Base-by-base conservation (phyloP, 2,888 invertebrate genomes). In the Magallana nippona region DNA sequence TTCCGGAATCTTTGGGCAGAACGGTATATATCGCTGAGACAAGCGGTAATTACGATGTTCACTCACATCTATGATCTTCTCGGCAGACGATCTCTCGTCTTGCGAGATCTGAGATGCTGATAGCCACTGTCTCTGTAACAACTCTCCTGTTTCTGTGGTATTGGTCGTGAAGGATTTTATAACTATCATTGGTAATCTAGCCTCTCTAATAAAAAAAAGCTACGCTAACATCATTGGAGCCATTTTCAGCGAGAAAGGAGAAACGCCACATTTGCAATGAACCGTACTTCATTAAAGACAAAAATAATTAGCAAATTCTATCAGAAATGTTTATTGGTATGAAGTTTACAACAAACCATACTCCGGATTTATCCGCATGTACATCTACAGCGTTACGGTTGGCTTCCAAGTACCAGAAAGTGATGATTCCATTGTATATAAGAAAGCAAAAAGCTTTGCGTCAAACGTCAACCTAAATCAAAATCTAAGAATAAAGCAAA, bases 111-210 rank as follows among this genome's bases (percentile, higher is more conserved):
- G 71, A 32, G 32, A 11, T 0, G 71, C 13, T 27, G 71, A 71
- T 71, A 71, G 22, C 19, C 71, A 5, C 13, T 32, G 27, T 27
- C 32, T 22, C 71, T 71, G 71, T 15, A 71, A 27, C 71, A 71
- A 32, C 71, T 71, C 22, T 71, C 22, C 71, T 27, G 71, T 27
- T 27, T 22, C 71, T 15, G 71, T 13, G 32, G 32, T 27, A 71
- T 71, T 71, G 22, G 71, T 22, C 27, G 32, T 71, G 71, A 71
- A 71, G 71, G 71, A 27, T 71, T 60, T 71, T 8, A 71, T 71
- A 13, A 22, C 32, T 71, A 71, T 71, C 71, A 71, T 10, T 27
- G 71, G 71, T 71, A 71, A 71, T 71, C 71, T 71, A 71, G 71
- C 22, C 32, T 32, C 27, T 27, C 71, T 27, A 19, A 71, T 60